Percentiles rank a stretch among this genome's conserved stretches.
These are phyloP conservation scores for Adrianichthys oophorus DNA, from an alignment of 2,797 vertebrate species.

Conservation along the genomic window DNA sequence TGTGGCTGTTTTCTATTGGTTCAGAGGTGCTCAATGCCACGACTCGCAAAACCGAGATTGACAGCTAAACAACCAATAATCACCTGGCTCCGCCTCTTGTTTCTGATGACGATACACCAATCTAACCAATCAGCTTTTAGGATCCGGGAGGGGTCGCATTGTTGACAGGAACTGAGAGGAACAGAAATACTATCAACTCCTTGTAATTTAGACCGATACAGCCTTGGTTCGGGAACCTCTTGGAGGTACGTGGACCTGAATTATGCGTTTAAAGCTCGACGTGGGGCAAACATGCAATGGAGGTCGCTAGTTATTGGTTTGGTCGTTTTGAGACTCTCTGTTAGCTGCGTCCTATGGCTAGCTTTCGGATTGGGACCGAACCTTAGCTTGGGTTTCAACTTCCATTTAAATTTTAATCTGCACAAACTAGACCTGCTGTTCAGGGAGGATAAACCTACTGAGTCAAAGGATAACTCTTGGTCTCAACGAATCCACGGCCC, in stretches of 20 bases:
- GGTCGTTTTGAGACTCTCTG: constrained; percentile 85
- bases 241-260: constrained; percentile 58
- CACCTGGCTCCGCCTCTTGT: rapidly evolving
- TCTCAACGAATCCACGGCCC: constrained; percentile 49
- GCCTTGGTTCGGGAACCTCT: constrained; percentile 21
- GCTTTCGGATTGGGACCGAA: constrained; percentile 82
- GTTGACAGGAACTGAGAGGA: constrained; percentile 78
- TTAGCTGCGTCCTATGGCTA: constrained; percentile 86
- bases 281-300: constrained; percentile 91
- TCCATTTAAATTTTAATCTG: constrained; percentile 78
- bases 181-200: constrained; percentile 25
- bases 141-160: constrained; percentile 57
- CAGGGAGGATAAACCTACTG: constrained; percentile 47
- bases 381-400: constrained; percentile 85
- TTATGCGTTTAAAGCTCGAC: constrained; percentile 75
- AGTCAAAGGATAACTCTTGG: constrained; percentile 57
- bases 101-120: not conserved
- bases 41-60: constrained; percentile 45
- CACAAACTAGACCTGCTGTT: constrained; percentile 74
- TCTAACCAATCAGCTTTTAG: constrained; percentile 59
- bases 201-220: constrained; percentile 17
- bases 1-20: constrained; percentile 60
- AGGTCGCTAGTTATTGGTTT: constrained; percentile 91
- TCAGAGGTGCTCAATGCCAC: constrained; percentile 53
- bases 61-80: constrained; percentile 54